Evolutionary conservation across 2,797 vertebrate species (phyloP), one percentile per base, ranked within the genome.

Genomic region (Coccyzus lansbergi): DNA sequence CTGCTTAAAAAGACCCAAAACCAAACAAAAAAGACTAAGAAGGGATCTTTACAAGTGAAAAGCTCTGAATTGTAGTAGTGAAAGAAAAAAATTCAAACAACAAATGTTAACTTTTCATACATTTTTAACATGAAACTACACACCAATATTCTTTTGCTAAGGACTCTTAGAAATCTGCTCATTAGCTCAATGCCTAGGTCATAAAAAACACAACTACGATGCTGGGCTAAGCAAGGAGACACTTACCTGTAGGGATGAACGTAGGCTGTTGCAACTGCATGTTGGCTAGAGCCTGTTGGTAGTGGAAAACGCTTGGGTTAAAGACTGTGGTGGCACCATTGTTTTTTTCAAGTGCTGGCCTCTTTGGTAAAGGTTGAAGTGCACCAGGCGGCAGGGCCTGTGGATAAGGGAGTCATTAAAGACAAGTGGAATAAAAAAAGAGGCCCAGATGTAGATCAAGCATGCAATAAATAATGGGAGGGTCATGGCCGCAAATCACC

Each of bases 251-350:
- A 48, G 99, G 98, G 97, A 99, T 98, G 95, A 99, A 99, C 71
- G 99, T 94, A 75, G 98, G 98, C 97, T 99, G 99, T 20, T 98
- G 98, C 87, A 98, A 97, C 95, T 99, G 99, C 98, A 99, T 98
- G 98, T 99, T 99, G 92, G 99, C 98, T 97, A 99, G 98, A 97
- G 99, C 98, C 98, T 99, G 99, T 98, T 99, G 99, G 98, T 99
- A 99, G 98, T 99, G 99, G 97, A 99, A 99, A 98, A 99, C 98
- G 98, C 97, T 98, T 97, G 99, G 99, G 98, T 98, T 99, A 97
- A 99, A 99, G 97, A 99, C 87, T 29, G 98, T 98, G 62, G 98
- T 97, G 94, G 98, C 98, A 96, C 99, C 99, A 58, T 99, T 99
- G 97, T 98, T 98, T 98, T 99, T 99, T 97, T 99, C 99, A 97